Evolutionary conservation across 1,140 invertebrate genomes (phyloP).

Genomic region (Amphibalanus amphitrite): DNA sequence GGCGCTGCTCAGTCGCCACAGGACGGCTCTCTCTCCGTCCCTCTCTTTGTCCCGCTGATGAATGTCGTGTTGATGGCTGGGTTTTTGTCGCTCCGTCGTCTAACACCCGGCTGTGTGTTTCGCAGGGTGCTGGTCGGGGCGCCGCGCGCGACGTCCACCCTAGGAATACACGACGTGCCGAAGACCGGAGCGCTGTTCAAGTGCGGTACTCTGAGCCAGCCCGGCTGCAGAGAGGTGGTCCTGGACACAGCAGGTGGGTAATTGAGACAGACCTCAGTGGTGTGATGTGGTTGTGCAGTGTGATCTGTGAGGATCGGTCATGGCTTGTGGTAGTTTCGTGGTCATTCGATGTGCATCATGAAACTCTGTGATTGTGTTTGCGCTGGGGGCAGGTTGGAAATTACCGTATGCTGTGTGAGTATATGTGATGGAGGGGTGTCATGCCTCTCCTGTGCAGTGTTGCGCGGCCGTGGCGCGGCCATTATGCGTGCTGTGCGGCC

Average conservation of each 20-base stretch:
- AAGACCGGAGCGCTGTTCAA: background rate
- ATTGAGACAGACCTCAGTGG: background rate
- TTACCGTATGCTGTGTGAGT: background rate
- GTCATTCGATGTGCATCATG: too few species aligned
- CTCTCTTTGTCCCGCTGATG: too few species aligned
- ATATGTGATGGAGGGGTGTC: too few species aligned
- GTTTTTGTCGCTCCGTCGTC: too few species aligned
- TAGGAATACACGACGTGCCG: background rate
- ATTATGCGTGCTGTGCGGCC: too few species aligned
- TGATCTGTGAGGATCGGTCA: background rate
- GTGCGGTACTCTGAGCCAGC: background rate
- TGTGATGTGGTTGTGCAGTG: background rate
- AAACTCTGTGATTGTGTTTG: background rate
- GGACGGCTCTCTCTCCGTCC: too few species aligned
- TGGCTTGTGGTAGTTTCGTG: too few species aligned
- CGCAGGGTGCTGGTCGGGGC: background rate
- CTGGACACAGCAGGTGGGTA: background rate
- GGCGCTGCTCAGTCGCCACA: too few species aligned
- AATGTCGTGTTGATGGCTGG: too few species aligned
- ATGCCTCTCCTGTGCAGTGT: too few species aligned
- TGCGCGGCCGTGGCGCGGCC: too few species aligned
- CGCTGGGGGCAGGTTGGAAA: background rate
- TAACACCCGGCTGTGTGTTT: too few species aligned
- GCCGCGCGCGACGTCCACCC: background rate
- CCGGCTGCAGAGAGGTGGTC: background rate